Base-by-base conservation (phyloP, 2,888 invertebrate genomes). In the Chydorus sphaericus region DNA sequence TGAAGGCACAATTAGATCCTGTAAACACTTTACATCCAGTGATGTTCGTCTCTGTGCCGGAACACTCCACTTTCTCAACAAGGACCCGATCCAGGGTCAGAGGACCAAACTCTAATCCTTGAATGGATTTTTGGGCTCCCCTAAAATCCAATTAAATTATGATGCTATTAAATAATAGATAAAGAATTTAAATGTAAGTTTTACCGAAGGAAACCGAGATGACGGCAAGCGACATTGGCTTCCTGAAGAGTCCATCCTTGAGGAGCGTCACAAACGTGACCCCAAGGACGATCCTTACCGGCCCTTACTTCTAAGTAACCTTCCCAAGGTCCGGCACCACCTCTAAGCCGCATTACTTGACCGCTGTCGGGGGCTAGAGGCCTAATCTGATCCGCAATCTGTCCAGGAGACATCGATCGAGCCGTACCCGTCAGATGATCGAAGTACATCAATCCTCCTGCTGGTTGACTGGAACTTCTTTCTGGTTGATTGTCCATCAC, bases 171-270 rank as follows among this genome's bases (percentile, higher is more conserved):
- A 39, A 51, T 54, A 54, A 48, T 11, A 39, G 16, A 58, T n/a
- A 23, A 16, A 16, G 8, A 44, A 2, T 1, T 3, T 4, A 14
- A 44, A 3, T 44, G 11, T 5, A 18, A 44, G 1, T 44, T 57
- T 55, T 65, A 74, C 75, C 72, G 69, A 33, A 63, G 58, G 60
- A 70, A 76, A 38, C 75, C 74, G 1, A 76, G 66, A 60, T 75
- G 73, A 57, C 65, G 66, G 64, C 77, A 77, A 11, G 75, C 69
- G 18, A 77, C 67, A 54, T 69, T 65, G 14, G 76, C 77, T 65
- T 75, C 75, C 26, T 67, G 67, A 11, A 74, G 65, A 49, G 68
- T 71, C 75, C 76, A 77, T 53, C 65, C 63, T 31, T 69, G 69
- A 54, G 62, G 68, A 52, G 66, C 61, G 60, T 76, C 75, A 60